Percentiles rank a stretch among this genome's conserved stretches.
Conservation (phyloP, 2,797 vertebrate genomes). For the Psittacula echo region DNA sequence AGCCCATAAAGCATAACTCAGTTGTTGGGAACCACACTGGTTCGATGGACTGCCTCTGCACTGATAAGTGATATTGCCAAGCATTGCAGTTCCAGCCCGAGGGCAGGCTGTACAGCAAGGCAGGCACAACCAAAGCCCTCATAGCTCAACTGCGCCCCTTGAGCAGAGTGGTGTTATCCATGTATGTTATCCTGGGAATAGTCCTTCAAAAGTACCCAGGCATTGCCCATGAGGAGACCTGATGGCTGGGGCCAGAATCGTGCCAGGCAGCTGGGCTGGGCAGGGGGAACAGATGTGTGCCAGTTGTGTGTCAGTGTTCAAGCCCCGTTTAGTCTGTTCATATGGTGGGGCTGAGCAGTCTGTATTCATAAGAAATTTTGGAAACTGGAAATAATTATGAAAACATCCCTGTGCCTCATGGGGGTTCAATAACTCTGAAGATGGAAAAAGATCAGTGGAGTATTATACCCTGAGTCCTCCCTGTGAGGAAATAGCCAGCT, state of each 20-base stretch:
- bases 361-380: conserved; percentile 14
- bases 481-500: not conserved
- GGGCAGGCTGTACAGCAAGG: not conserved
- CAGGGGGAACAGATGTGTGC: not conserved
- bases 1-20: not conserved
- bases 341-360: not conserved
- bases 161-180: accelerated
- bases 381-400: conserved; percentile 51
- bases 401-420: conserved; percentile 11
- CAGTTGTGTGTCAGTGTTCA: not conserved
- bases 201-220: not conserved
- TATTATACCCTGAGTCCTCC: not conserved
- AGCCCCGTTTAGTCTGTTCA: not conserved
- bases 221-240: not conserved
- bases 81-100: not conserved
- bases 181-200: not conserved
- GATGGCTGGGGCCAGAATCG: not conserved
- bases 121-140: not conserved
- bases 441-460: conserved; percentile 45
- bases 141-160: accelerated
- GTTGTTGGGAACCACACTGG: not conserved
- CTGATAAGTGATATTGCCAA: not conserved
- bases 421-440: conserved; percentile 23
- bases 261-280: not conserved
- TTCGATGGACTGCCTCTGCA: not conserved